These are phyloP conservation scores for Scopus umbretta DNA, from an alignment of 2,113 vertebrate species.

Conservation along the genomic window DNA sequence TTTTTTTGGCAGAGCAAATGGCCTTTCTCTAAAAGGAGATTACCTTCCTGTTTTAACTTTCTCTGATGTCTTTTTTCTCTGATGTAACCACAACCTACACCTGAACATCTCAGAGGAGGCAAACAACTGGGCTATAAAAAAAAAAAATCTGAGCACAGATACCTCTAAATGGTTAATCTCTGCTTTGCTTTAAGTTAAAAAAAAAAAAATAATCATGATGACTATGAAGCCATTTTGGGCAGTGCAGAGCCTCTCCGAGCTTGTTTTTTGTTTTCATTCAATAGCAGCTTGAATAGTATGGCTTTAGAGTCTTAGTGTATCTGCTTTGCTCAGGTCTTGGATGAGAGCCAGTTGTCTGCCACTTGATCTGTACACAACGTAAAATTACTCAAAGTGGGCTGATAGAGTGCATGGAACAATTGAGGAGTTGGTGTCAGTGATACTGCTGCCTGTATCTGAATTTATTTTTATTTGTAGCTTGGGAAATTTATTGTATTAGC, in stretches of 20 bases:
- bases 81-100: background rate
- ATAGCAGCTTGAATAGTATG: slow-evolving; percentile 11
- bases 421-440: background rate
- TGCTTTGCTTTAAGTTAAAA: background rate
- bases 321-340: slow-evolving; percentile 37
- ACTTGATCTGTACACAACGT: background rate
- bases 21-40: background rate
- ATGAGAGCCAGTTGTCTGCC: background rate
- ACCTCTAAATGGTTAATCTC: background rate
- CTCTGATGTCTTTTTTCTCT: background rate
- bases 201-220: background rate
- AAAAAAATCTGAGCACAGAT: background rate
- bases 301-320: slow-evolving; percentile 47
- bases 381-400: background rate
- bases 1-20: background rate
- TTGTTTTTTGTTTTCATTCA: slow-evolving; percentile 22
- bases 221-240: background rate
- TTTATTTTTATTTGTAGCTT: background rate
- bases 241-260: background rate
- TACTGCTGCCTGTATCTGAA: background rate
- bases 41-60: background rate
- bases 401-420: background rate
- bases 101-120: background rate
- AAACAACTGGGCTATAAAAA: background rate
- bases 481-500: background rate